These are phyloP conservation scores for Mormyrops attenuatus DNA, from an alignment of 2,797 vertebrate genomes.

Conservation along the genomic window DNA sequence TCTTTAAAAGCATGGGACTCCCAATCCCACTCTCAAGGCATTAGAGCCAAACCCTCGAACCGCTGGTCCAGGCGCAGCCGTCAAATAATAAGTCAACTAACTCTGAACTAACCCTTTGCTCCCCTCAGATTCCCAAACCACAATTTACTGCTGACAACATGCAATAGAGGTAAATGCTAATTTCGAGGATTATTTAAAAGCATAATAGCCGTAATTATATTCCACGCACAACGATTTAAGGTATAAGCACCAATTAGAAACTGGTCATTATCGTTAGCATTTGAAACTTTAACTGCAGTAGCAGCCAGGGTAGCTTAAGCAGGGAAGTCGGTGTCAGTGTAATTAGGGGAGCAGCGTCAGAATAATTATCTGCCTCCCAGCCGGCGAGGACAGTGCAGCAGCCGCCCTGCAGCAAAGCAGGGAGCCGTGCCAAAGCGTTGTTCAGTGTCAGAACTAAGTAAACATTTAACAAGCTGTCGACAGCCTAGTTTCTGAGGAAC, in stretches of 20 bases:
- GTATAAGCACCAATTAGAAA: constrained; percentile 80
- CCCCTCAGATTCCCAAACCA: constrained; percentile 45
- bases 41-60: not conserved
- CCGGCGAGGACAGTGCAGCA: constrained; percentile 57
- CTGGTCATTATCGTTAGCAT: constrained; percentile 80
- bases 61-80: constrained; percentile 16
- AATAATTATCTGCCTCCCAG: constrained; percentile 41
- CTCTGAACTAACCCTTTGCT: constrained; percentile 53
- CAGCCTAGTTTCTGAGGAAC: not conserved
- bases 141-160: constrained; percentile 36
- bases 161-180: constrained; percentile 56
- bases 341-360: constrained; percentile 65
- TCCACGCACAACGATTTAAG: constrained; percentile 68
- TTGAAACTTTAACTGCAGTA: constrained; percentile 70
- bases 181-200: constrained; percentile 70
- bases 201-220: constrained; percentile 79
- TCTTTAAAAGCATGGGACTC: not conserved
- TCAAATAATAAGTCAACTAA: constrained; percentile 27
- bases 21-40: not conserved
- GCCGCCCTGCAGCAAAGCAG: constrained; percentile 19
- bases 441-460: not conserved
- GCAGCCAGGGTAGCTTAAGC: constrained; percentile 63
- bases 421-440: not conserved
- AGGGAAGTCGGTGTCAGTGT: constrained; percentile 56
- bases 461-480: not conserved